These are phyloP conservation scores for Bolborhynchus lineola DNA, from an alignment of 2,113 vertebrate species.

Conservation along the genomic window DNA sequence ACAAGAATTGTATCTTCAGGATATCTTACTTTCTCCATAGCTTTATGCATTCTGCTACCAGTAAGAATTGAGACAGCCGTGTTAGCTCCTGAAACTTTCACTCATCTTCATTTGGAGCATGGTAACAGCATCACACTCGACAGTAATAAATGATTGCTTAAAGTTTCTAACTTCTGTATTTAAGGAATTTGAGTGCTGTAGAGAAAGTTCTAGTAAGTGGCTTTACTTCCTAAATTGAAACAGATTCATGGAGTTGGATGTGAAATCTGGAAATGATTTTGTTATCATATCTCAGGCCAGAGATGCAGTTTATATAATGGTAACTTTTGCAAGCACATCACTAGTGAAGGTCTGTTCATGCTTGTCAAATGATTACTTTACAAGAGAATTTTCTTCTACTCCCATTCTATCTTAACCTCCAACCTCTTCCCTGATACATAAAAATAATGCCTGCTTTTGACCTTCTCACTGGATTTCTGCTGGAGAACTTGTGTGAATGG, in stretches of 20 bases:
- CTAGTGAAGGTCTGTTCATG: not conserved
- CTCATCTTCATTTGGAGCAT: not conserved
- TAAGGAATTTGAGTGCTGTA: not conserved
- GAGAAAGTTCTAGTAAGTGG: not conserved
- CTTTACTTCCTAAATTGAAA: not conserved
- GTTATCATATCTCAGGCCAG: not conserved
- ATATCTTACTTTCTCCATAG: not conserved
- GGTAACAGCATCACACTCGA: not conserved
- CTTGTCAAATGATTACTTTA: not conserved
- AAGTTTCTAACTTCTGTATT: not conserved
- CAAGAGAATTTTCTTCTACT: not conserved
- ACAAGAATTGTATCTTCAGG: not conserved
- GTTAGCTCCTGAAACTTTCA: not conserved
- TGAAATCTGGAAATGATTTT: not conserved
- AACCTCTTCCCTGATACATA: not conserved
- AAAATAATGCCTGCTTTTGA: not conserved
- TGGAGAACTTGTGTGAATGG: not conserved
- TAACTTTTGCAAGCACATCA: not conserved
- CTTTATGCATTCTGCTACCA: not conserved
- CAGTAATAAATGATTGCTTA: not conserved
- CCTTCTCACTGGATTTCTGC: not conserved
- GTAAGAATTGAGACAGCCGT: not conserved
- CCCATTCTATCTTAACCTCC: not conserved
- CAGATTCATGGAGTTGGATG: not conserved
- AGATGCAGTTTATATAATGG: not conserved